Conservation (phyloP, 2,888 invertebrate genomes). For the Euclidia mi region DNA sequence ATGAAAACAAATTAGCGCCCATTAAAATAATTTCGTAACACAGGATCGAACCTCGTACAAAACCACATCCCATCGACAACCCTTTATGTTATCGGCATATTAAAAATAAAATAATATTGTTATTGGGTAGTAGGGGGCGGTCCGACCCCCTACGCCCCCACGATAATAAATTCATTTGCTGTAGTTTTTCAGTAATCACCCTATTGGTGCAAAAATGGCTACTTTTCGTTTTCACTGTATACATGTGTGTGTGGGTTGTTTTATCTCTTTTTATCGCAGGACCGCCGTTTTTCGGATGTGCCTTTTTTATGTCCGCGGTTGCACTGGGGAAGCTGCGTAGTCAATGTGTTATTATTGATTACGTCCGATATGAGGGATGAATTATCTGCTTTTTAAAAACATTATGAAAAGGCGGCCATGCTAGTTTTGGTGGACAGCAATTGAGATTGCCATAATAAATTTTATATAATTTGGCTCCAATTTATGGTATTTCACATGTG, state of each 20-base stretch:
- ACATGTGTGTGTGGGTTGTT: conserved; percentile 65
- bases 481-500: no score
- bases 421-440: no score
- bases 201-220: conserved; percentile 89
- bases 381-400: background rate
- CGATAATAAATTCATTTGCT: conserved; percentile 87
- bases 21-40: conserved; percentile 10
- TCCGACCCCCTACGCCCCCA: conserved; percentile 45
- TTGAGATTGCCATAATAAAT: no score
- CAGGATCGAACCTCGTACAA: conserved; percentile 1
- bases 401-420: no score
- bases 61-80: conserved; percentile 17
- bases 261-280: conserved; percentile 78
- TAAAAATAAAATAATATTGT: conserved; percentile 81
- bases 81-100: conserved; percentile 59
- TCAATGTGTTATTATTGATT: conserved; percentile 12
- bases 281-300: conserved; percentile 59
- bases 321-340: conserved; percentile 1
- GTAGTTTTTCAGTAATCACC: conserved; percentile 88
- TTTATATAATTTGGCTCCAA: no score
- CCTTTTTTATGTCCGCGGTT: conserved; percentile 49
- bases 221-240: conserved; percentile 80
- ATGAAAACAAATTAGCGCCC: conserved; percentile 1
- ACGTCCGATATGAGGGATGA: conserved; percentile 7
- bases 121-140: conserved; percentile 61